phyloP scores from a whole-genome alignment of 2,797 vertebrate genomes.

The Sebastes itinus region DNA sequence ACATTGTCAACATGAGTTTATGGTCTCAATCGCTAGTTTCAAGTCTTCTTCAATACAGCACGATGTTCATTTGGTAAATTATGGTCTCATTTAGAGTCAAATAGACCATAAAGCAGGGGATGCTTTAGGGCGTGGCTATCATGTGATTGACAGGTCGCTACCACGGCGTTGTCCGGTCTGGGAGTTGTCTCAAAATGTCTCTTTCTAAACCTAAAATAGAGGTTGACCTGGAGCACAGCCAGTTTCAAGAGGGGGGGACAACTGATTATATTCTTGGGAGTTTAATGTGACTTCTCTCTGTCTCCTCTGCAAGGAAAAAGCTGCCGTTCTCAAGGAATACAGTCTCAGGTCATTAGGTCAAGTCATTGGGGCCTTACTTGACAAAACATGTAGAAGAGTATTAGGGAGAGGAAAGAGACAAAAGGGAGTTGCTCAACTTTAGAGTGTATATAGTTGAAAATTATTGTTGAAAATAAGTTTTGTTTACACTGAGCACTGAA shows the following conservation, averaged over 20 bases:
- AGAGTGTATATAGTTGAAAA: neutral
- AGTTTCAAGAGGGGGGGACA: neutral
- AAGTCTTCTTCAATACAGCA: too few relatives aligned
- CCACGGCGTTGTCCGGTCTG: too few relatives aligned
- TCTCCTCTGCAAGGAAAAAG: neutral
- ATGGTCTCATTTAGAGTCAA: too few relatives aligned
- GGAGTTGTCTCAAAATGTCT: neutral
- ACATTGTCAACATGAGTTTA: too few relatives aligned
- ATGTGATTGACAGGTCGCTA: too few relatives aligned
- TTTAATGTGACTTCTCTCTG: neutral
- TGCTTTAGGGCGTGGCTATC: too few relatives aligned
- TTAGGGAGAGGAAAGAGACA: neutral
- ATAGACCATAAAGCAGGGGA: too few relatives aligned
- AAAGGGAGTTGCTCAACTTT: neutral
- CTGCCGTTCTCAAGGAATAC: neutral
- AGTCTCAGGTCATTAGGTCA: neutral
- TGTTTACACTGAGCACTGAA: neutral
- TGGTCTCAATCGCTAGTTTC: too few relatives aligned
- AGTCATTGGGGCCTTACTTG: neutral
- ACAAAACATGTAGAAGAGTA: neutral
- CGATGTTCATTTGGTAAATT: too few relatives aligned
- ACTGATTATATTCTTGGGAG: neutral
- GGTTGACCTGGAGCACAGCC: neutral
- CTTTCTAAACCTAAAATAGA: neutral
- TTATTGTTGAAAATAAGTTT: neutral